These are phyloP conservation scores for Solea solea DNA, from an alignment of 2,113 vertebrate species.

Conservation along the genomic window DNA sequence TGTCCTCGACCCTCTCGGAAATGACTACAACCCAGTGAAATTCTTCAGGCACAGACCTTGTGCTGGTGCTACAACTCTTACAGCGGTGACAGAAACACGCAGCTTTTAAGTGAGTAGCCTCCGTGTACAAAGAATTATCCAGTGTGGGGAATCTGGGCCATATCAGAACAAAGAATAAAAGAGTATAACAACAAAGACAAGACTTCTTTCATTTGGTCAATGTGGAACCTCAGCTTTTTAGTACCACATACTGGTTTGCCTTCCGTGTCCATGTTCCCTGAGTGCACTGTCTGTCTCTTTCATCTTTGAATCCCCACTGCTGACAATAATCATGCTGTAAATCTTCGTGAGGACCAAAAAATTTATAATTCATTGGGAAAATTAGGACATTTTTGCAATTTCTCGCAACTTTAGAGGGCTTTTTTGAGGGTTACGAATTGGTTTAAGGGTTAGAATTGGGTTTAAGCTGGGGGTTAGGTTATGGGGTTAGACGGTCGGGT, in stretches of 20 bases:
- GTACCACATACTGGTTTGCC: conserved; percentile 11
- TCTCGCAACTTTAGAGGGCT: too few relatives aligned
- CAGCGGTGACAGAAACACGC: conserved; percentile 8
- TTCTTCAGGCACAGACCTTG: neutral
- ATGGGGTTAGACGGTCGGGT: too few relatives aligned
- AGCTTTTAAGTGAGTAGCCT: conserved; percentile 1
- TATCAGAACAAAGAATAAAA: conserved; percentile 23
- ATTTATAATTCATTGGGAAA: too few relatives aligned
- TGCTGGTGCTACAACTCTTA: conserved; percentile 7
- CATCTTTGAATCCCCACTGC: conserved; percentile 1
- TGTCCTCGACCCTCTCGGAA: conserved; percentile 30
- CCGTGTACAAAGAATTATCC: conserved; percentile 10
- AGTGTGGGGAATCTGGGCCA: conserved; percentile 42
- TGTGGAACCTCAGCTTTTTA: neutral
- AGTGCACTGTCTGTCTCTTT: conserved; percentile 3
- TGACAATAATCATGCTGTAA: neutral
- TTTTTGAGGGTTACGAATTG: too few relatives aligned
- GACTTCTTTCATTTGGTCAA: conserved; percentile 29
- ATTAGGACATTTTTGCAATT: too few relatives aligned
- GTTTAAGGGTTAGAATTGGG: too few relatives aligned
- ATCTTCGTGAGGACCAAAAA: neutral
- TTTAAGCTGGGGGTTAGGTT: too few relatives aligned
- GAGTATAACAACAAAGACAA: conserved; percentile 14
- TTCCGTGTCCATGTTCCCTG: conserved; percentile 2
- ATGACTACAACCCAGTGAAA: neutral